These are phyloP conservation scores for Epinephelus coioides DNA, from an alignment of 2,797 vertebrate species.

Conservation along the genomic window DNA sequence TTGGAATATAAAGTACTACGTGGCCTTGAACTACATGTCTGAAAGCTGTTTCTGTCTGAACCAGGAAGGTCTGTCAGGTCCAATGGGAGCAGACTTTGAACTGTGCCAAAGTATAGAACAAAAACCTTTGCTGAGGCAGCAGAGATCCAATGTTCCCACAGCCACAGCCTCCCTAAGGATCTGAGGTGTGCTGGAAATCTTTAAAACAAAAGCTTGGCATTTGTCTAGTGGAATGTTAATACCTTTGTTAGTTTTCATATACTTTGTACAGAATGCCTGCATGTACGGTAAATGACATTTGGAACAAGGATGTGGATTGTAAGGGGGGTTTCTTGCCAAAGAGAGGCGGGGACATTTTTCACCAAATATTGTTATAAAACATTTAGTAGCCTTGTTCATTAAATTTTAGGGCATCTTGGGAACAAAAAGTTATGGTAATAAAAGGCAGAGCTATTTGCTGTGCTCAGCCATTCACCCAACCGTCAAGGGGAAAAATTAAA, in stretches of 20 bases:
- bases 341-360: background rate
- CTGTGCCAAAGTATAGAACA: slow-evolving; percentile 18
- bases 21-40: background rate
- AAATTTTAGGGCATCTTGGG: background rate
- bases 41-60: background rate
- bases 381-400: slow-evolving; percentile 21
- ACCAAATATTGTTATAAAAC: slow-evolving; percentile 22
- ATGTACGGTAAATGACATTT: background rate
- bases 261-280: background rate
- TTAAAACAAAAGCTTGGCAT: slow-evolving; percentile 2
- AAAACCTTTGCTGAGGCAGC: slow-evolving; percentile 12
- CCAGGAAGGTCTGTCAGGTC: background rate
- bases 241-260: background rate
- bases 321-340: background rate
- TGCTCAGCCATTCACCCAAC: background rate
- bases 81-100: slow-evolving; percentile 13
- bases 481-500: background rate
- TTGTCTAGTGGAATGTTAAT: background rate
- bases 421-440: background rate
- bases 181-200: background rate
- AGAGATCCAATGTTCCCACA: background rate
- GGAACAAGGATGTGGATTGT: background rate
- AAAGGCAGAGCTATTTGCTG: slow-evolving; percentile 16
- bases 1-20: background rate
- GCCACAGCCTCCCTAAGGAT: background rate